phyloP scores from a whole-genome alignment of 2,888 invertebrate genomes.

The Drosophila flavopinicola region DNA sequence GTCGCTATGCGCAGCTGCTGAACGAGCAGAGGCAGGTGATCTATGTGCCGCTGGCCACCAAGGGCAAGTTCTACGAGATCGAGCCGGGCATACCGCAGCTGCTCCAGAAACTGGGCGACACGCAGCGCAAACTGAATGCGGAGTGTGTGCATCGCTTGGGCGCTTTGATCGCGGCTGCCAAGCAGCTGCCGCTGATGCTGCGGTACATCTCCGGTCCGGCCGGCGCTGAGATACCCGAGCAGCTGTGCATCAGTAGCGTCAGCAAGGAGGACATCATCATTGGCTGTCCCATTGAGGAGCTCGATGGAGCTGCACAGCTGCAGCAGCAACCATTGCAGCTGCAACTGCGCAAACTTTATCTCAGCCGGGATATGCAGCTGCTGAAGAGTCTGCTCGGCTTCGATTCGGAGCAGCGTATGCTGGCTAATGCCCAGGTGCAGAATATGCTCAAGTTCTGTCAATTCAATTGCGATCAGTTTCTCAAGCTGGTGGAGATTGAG shows the following conservation, averaged over 20 bases:
- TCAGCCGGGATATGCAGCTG: constrained; percentile 83
- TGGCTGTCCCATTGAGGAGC: constrained; percentile 85
- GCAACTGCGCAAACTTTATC: constrained; percentile 85
- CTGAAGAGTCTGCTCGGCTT: constrained; percentile 83
- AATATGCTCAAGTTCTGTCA: constrained; percentile 84
- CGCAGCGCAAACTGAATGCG: constrained; percentile 81
- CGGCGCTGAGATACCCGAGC: constrained; percentile 82
- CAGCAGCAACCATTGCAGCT: constrained; percentile 73
- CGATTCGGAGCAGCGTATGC: constrained; percentile 84
- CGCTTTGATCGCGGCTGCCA: constrained; percentile 76
- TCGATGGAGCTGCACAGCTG: constrained; percentile 80
- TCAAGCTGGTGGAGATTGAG: constrained; percentile 83
- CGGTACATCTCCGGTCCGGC: constrained; percentile 83
- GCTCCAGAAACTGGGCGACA: constrained; percentile 80
- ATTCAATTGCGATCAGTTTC: constrained; percentile 84
- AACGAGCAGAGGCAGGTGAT: constrained; percentile 90
- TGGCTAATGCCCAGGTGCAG: constrained; percentile 84
- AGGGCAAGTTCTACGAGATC: constrained; percentile 90
- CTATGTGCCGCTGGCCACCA: constrained; percentile 90
- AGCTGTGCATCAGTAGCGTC: constrained; percentile 81
- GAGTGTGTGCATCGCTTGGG: constrained; percentile 84
- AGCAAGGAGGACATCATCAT: constrained; percentile 84
- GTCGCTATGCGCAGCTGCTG: constrained; percentile 89
- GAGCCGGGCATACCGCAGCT: constrained; percentile 86
- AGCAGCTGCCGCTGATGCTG: constrained; percentile 81